Evolutionary conservation across 2,113 vertebrate species (phyloP).

Genomic region (Eolophus roseicapilla): DNA sequence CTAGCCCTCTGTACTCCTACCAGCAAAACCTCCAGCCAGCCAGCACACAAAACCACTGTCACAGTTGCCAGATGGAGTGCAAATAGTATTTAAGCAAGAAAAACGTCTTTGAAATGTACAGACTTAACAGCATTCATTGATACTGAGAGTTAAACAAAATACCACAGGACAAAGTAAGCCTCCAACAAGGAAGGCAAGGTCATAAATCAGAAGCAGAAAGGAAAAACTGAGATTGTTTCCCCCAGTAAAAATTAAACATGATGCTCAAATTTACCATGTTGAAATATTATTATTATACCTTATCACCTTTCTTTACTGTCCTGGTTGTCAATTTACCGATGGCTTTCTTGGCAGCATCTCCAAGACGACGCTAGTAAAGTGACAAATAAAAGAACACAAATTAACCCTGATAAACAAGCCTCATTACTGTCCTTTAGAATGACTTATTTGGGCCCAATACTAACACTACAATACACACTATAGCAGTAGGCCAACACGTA

Average conservation of each 20-base stretch:
- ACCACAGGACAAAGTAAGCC: neutral
- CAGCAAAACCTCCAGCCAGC: neutral
- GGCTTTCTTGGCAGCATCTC: conserved; percentile 96
- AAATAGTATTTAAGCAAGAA: neutral
- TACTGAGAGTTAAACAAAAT: neutral
- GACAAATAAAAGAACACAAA: conserved; percentile 56
- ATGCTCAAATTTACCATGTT: neutral
- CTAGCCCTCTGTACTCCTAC: neutral
- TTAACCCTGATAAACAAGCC: conserved; percentile 46
- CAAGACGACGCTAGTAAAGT: conserved; percentile 88
- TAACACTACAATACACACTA: neutral
- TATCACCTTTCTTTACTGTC: conserved; percentile 96
- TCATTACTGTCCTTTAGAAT: conserved; percentile 18
- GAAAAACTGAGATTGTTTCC: neutral
- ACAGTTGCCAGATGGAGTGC: neutral
- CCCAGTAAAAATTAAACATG: neutral
- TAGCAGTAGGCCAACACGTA: neutral
- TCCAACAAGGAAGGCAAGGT: neutral
- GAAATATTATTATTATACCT: conserved; percentile 78
- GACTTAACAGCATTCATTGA: neutral
- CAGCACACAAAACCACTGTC: neutral
- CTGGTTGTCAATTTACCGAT: conserved; percentile 94
- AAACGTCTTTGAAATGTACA: neutral
- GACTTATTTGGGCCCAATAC: neutral
- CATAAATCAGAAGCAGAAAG: neutral